Evolutionary conservation across 2,797 vertebrate species (phyloP), one percentile per base, ranked within the genome.

Genomic region (Leptodactylus fallax): DNA sequence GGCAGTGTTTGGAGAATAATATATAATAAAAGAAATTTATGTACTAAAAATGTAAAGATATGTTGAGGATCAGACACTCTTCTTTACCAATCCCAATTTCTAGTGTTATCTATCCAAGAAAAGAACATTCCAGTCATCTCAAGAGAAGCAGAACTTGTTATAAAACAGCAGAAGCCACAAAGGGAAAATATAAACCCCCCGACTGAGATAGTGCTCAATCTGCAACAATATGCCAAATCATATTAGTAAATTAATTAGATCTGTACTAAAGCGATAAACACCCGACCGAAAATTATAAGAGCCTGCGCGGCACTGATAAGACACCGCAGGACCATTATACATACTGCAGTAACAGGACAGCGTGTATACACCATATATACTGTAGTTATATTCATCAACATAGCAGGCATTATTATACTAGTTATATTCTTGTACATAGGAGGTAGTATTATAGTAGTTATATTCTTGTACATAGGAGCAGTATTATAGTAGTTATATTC

Each of bases 161-260:
- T 45, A 14, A 36, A 45, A 45, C 21, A 51, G 19, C 19, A 51
- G 8, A 21, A 5, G 36, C 19, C 47, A 27, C 21, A 7, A 25
- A 6, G 36, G 17, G 17, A 23, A 53, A 9, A 12, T 51, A 21
- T 53, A n/a, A 2, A 10, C 47, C 13, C 14, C 47, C 60, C 49
- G 60, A 10, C 81, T 19, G 63, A 51, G 3, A 82, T 82, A 53
- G n/a, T 21, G 47, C 3, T 23, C 23, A 69, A 69, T 69, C 49
- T 53, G 63, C 49, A 27, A 55, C 81, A 82, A 67, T 55, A 82
- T 82, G n/a, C 56, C 27, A 82, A 67, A 51, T 82, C 47, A 63
- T 81, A 65, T 81, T 81, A 61, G 80, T 82, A 63, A 82, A 81
- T 51, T 82, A 82, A 82, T 82, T 69, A 82, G 25, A 23, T 51